These are phyloP conservation scores for Asteroscopus sphinx DNA, from an alignment of 2,888 invertebrate species.

Conservation along the genomic window DNA sequence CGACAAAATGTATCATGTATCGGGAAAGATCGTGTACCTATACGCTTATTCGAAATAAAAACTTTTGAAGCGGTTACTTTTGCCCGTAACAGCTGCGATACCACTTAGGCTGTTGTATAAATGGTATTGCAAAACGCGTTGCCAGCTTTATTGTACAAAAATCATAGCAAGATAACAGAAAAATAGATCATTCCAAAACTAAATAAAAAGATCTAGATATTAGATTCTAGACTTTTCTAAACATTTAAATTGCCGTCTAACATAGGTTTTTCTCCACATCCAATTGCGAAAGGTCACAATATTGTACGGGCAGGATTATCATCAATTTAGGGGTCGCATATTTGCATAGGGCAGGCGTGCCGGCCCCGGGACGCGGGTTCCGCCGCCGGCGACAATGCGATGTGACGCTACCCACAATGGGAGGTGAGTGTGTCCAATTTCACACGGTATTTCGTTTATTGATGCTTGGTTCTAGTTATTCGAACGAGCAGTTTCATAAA, in stretches of 20 bases:
- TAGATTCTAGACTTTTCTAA: conserved; percentile 1
- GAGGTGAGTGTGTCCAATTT: conserved; percentile 62
- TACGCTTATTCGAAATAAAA: no score
- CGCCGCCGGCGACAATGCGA: conserved; percentile 67
- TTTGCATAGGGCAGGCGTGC: conserved; percentile 86
- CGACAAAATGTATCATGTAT: no score
- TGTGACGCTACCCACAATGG: conserved; percentile 75
- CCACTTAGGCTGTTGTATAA: no score
- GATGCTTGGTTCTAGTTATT: not conserved
- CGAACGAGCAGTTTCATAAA: no score
- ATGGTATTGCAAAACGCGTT: no score
- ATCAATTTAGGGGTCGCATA: conserved; percentile 79
- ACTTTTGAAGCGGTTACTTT: no score
- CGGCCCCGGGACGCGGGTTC: conserved; percentile 66
- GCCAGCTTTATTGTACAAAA: no score
- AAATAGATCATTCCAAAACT: no score
- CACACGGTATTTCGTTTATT: conserved; percentile 36
- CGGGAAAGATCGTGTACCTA: no score
- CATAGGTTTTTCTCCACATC: conserved; percentile 26
- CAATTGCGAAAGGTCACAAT: conserved; percentile 56
- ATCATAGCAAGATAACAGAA: no score
- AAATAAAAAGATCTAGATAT: no score
- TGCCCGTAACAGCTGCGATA: no score
- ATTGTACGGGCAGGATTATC: conserved; percentile 66
- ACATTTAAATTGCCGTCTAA: conserved; percentile 6